Evolutionary conservation across 2,888 invertebrate genomes (phyloP), one percentile per base, ranked within the genome.

Genomic region (Thecophora atra): DNA sequence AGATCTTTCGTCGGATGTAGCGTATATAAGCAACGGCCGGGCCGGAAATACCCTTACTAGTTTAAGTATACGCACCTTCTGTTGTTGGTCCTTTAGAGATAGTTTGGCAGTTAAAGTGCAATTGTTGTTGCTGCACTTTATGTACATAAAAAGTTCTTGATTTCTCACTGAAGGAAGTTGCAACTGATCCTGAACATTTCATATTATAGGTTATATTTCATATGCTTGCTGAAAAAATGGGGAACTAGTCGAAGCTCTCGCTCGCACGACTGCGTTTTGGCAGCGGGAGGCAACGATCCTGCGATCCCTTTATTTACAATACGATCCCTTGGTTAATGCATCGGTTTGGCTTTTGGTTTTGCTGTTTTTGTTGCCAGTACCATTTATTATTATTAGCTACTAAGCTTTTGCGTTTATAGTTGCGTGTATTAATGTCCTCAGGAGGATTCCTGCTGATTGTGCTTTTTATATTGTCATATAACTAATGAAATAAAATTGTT

Each of bases 231-330:
- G 62, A 28, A 70, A 60, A 58, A 28, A 26, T 24, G 11, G 4
- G 4, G 62, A 70, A 62, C 62, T 47, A 70, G 47, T 47, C 62
- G 30, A n/a, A 26, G 70, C 58, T 24, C 24, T 24, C 51, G 28
- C 15, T 62, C 70, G 52, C 62, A 70, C n/a, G 81, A 81, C 44
- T 81, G 81, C 17, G 81, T 81, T 83, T 83, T 4, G 83, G 83
- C 42, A 83, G 81, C 65, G 83, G 83, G 76, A 83, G 7, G 44
- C n/a, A n/a, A n/a, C n/a, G n/a, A n/a, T n/a, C n/a, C n/a, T n/a
- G n/a, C n/a, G n/a, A n/a, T n/a, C n/a, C n/a, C n/a, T n/a, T n/a
- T n/a, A n/a, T n/a, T n/a, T n/a, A n/a, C n/a, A 44, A 11, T 44
- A 56, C 37, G 56, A 42, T 56, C 21, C 13, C 47, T 17, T 62